Conservation (phyloP, 2,888 invertebrate species). For the Rhorus exstirpatorius region DNA sequence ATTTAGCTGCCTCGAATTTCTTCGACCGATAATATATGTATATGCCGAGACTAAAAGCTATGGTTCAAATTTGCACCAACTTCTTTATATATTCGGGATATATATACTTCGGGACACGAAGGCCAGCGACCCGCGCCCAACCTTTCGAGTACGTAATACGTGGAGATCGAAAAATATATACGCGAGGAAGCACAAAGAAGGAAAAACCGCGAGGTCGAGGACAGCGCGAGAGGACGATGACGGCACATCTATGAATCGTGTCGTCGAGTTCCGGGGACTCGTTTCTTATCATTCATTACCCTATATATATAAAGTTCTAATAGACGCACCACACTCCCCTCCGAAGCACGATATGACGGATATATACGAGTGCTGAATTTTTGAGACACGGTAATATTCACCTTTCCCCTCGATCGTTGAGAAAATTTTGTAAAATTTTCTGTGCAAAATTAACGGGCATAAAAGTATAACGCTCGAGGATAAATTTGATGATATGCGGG, state of each 20-base stretch:
- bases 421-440: too few relatives aligned
- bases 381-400: too few relatives aligned
- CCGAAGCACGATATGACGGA: not conserved
- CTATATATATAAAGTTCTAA: not conserved
- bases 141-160: slow-evolving; percentile 43
- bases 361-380: not conserved
- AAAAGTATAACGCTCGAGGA: too few relatives aligned
- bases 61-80: not conserved
- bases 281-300: slow-evolving; percentile 26
- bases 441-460: too few relatives aligned
- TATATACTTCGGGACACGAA: slow-evolving; percentile 1
- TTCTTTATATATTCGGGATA: not conserved
- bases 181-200: slow-evolving; percentile 9
- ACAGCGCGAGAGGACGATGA: slow-evolving; percentile 1
- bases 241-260: slow-evolving; percentile 4
- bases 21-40: too few relatives aligned
- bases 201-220: slow-evolving; percentile 17
- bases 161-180: slow-evolving; percentile 28
- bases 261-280: slow-evolving; percentile 12
- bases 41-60: not conserved
- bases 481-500: too few relatives aligned
- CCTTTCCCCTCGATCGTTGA: not conserved
- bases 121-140: slow-evolving; percentile 56
- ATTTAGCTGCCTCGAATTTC: too few relatives aligned
- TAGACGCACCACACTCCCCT: not conserved